Conservation (phyloP, 2,797 vertebrate genomes). For the Sebastes trivittatus region DNA sequence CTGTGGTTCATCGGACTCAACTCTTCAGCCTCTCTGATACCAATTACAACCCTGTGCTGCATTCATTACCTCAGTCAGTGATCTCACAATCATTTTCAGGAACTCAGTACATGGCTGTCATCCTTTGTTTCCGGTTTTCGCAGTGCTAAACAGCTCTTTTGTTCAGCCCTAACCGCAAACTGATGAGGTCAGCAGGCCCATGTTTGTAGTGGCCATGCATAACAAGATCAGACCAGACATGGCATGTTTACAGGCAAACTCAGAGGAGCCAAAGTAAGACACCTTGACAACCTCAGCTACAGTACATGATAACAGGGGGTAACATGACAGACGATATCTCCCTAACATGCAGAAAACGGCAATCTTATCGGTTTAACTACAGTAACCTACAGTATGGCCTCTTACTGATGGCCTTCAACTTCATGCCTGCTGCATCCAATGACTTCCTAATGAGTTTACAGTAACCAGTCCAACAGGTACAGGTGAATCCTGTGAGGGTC, state of each 20-base stretch:
- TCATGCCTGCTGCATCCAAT: neutral
- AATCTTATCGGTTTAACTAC: neutral
- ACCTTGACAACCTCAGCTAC: constrained; percentile 7
- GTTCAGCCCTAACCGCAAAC: constrained; percentile 53
- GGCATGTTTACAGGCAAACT: constrained; percentile 42
- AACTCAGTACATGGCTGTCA: constrained; percentile 18
- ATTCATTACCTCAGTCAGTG: constrained; percentile 15
- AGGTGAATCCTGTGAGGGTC: constrained; percentile 14
- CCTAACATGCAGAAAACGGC: neutral
- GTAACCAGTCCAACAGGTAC: neutral
- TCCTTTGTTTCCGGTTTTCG: constrained; percentile 55
- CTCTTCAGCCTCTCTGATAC: neutral
- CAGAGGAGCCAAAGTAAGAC: neutral
- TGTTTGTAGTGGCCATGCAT: constrained; percentile 55
- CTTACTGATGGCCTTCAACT: neutral
- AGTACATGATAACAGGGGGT: neutral
- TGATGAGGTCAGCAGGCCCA: constrained; percentile 62
- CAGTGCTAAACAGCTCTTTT: constrained; percentile 63
- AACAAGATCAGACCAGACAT: constrained; percentile 29
- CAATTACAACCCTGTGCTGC: neutral
- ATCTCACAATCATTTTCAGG: constrained; percentile 34
- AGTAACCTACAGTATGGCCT: neutral
- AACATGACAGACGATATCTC: neutral
- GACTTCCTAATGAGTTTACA: constrained; percentile 5
- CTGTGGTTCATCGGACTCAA: constrained; percentile 1